These are phyloP conservation scores for Macrotrachela quadricornifera DNA, from an alignment of 1,140 invertebrate species.

Conservation along the genomic window DNA sequence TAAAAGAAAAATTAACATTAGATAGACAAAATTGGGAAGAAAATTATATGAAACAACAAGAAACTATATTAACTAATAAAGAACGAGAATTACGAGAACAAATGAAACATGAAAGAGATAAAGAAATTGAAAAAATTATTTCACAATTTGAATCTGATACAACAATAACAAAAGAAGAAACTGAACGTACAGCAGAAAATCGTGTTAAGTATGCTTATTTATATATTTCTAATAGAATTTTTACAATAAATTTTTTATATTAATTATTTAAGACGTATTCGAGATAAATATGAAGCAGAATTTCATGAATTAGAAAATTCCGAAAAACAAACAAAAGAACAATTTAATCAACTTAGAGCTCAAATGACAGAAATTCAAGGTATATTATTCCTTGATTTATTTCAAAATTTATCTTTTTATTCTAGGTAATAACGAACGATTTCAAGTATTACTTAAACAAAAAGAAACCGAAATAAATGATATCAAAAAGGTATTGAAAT, in stretches of 20 bases:
- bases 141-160: constrained; percentile 26
- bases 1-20: constrained; percentile 21
- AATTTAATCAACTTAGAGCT: constrained; percentile 29
- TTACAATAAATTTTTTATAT: background rate
- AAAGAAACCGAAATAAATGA: constrained; percentile 28
- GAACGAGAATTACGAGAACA: constrained; percentile 27
- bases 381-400: no score
- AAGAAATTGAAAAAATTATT: constrained; percentile 29
- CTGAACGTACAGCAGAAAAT: constrained; percentile 23
- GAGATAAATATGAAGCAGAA: constrained; percentile 29
- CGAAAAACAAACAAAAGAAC: constrained; percentile 25
- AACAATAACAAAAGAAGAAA: constrained; percentile 19
- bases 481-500: constrained; percentile 20
- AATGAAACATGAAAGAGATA: constrained; percentile 25
- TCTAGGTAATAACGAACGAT: constrained; percentile 20
- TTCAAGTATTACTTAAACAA: constrained; percentile 26
- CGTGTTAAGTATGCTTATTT: constrained; percentile 24
- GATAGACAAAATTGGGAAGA: constrained; percentile 28
- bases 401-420: no score
- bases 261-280: constrained; percentile 18
- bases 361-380: background rate
- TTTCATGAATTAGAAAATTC: constrained; percentile 27
- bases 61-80: constrained; percentile 9
- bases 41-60: constrained; percentile 23
- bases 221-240: background rate